Evolutionary conservation across 1,140 invertebrate genomes (phyloP).

Genomic region (Panagrolaimus sp.): DNA sequence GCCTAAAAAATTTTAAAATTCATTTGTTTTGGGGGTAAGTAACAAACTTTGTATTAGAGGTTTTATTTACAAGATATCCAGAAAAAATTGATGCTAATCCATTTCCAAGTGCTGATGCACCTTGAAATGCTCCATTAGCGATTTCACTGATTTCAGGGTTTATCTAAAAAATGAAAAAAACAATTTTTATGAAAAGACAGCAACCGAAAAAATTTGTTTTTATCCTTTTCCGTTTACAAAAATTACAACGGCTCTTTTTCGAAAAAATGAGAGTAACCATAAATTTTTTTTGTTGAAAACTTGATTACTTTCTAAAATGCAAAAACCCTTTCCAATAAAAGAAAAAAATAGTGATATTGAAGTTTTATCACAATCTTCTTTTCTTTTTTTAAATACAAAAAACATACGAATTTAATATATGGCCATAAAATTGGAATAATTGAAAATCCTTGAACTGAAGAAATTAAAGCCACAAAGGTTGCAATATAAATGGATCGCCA

Average conservation of each 20-base stretch:
- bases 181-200: too few species aligned
- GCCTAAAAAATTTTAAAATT: not conserved
- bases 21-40: too few species aligned
- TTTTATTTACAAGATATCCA: not conserved
- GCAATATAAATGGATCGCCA: slow-evolving; percentile 29
- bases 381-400: too few species aligned
- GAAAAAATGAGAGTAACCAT: too few species aligned
- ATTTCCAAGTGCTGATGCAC: slow-evolving; percentile 4
- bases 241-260: too few species aligned
- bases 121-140: not conserved
- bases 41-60: not conserved
- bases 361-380: too few species aligned
- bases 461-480: slow-evolving; percentile 20
- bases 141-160: slow-evolving; percentile 4
- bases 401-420: slow-evolving; percentile 23
- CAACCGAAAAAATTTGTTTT: too few species aligned
- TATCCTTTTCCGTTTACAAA: too few species aligned
- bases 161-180: not conserved
- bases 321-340: too few species aligned
- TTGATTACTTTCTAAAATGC: too few species aligned
- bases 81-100: not conserved
- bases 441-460: slow-evolving; percentile 16
- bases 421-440: slow-evolving; percentile 23
- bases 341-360: too few species aligned
- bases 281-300: too few species aligned